Evolutionary conservation across 2,113 vertebrate genomes (phyloP), one percentile per base, ranked within the genome.

Genomic region (Pterocles orientalis): DNA sequence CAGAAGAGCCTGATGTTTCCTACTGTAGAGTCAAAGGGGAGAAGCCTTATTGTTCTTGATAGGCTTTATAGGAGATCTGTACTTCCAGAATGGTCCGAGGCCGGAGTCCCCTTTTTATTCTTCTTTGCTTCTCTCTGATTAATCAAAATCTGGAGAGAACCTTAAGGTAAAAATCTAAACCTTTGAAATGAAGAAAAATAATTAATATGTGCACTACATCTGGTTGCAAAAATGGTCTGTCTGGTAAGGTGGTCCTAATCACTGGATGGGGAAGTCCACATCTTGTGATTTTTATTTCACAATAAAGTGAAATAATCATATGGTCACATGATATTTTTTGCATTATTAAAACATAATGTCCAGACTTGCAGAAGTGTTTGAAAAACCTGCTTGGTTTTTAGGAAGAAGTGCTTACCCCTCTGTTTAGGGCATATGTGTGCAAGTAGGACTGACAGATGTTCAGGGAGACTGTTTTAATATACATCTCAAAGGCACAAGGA

Each of bases 331-430:
- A 25, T 83, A 6, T 70, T 91, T 82, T 72, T 85, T 92, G 25
- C 14, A 18, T 94, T 94, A 71, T 86, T 94, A 82, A 62, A 86
- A 43, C 16, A 20, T 54, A 66, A 75, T 58, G 64, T 73, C 72
- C 86, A 84, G 84, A 89, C 80, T 68, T 94, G 28, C 10, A 45
- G 28, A 92, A 71, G 51, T 86, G 77, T 89, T 75, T 92, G 84
- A 29, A 84, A 82, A 78, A 78, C 28, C 7, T 62, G 6, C 33
- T 86, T 86, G 72, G 9, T 65, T 89, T 91, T 79, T 75, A 60
- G 65, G 69, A 70, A 78, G 43, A 61, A 43, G 9, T 1, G 2
- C 43, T 56, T 84, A 14, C 20, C 18, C 23, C 56, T 86, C 71
- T 75, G 12, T 54, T 25, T 68, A 68, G 47, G 73, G 33, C 69